phyloP scores from a whole-genome alignment of 2,888 invertebrate species.

The Apamea anceps region DNA sequence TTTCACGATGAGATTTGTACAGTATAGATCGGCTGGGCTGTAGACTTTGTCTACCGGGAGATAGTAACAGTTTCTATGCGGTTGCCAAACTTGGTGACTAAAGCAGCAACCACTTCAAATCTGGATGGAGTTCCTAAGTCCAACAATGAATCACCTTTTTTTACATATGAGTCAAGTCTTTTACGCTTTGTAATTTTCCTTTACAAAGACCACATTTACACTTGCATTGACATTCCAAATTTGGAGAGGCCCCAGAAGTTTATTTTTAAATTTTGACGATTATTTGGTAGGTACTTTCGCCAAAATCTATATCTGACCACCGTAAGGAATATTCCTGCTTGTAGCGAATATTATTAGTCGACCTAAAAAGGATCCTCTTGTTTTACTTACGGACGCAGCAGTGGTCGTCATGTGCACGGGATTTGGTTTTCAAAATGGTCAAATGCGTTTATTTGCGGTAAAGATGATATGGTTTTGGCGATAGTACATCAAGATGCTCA shows the following conservation, averaged over 20 bases:
- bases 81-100: constrained; percentile 27
- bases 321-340: too few species aligned
- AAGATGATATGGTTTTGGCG: too few species aligned
- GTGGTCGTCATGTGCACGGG: too few species aligned
- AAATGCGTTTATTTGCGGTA: too few species aligned
- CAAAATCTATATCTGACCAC: too few species aligned
- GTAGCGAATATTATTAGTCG: too few species aligned
- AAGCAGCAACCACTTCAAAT: constrained; percentile 6
- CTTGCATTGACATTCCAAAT: constrained; percentile 12
- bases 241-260: not conserved
- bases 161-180: not conserved
- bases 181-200: constrained; percentile 1
- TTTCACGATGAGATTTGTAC: too few species aligned
- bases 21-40: not conserved
- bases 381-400: too few species aligned
- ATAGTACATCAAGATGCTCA: not conserved
- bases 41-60: not conserved
- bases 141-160: constrained; percentile 24
- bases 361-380: too few species aligned
- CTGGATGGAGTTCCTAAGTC: not conserved
- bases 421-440: too few species aligned
- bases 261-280: constrained; percentile 3
- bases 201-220: not conserved
- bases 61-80: constrained; percentile 1
- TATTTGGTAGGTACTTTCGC: not conserved